Evolutionary conservation across 2,797 vertebrate species (phyloP).

Genomic region (Spinus pinus): DNA sequence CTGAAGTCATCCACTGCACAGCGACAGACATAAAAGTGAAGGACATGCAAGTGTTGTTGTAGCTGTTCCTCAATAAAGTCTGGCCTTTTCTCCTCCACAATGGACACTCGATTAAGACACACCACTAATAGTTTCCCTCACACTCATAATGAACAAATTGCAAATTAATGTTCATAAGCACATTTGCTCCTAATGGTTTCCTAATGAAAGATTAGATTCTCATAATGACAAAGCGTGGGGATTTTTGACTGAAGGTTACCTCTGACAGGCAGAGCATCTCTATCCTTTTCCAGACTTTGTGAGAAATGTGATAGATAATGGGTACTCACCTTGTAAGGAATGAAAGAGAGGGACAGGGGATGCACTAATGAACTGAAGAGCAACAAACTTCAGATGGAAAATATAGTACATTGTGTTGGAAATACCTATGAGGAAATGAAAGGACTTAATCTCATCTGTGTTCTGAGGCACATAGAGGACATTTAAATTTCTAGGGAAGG

Average conservation of each 20-base stretch:
- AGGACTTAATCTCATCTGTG: not conserved
- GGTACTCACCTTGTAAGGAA: not conserved
- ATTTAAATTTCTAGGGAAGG: not conserved
- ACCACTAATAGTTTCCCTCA: not conserved
- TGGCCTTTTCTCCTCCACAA: not conserved
- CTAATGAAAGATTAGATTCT: not conserved
- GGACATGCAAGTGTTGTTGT: not conserved
- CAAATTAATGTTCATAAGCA: not conserved
- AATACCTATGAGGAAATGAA: not conserved
- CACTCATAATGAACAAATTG: not conserved
- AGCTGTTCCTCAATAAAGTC: not conserved
- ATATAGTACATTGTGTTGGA: not conserved
- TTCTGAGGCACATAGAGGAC: not conserved
- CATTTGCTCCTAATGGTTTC: not conserved
- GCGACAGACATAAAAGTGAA: not conserved
- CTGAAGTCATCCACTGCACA: not conserved
- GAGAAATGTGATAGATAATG: not conserved
- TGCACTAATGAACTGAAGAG: not conserved
- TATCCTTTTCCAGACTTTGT: not conserved
- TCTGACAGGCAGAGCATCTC: not conserved
- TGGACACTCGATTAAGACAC: not conserved
- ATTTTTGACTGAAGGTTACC: not conserved
- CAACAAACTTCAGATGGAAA: not conserved
- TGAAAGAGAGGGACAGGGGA: not conserved
- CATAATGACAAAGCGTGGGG: not conserved